Evolutionary conservation across 1,140 invertebrate genomes (phyloP).

Genomic region (Bradysia coprophila): DNA sequence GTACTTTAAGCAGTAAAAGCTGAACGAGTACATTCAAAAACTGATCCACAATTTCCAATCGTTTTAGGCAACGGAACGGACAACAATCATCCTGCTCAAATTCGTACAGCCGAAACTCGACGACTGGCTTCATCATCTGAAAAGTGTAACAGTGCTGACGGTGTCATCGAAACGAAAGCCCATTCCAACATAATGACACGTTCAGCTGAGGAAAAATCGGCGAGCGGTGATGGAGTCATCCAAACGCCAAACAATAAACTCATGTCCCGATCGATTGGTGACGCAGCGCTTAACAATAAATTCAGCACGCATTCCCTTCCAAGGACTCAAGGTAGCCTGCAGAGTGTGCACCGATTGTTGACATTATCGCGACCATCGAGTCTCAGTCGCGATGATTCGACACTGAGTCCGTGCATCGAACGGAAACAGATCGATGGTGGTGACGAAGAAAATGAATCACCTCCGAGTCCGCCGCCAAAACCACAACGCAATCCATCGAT

Average conservation of each 20-base stretch:
- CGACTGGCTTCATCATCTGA: too few relatives aligned
- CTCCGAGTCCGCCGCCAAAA: slow-evolving; percentile 45
- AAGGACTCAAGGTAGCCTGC: slow-evolving; percentile 15
- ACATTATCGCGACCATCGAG: slow-evolving; percentile 17
- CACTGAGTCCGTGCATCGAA: slow-evolving; percentile 28
- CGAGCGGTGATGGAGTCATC: slow-evolving; percentile 29
- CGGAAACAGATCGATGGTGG: slow-evolving; percentile 11
- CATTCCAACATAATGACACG: slow-evolving; percentile 14
- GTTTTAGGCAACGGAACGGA: too few relatives aligned
- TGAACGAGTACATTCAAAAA: too few relatives aligned
- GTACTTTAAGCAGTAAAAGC: too few relatives aligned
- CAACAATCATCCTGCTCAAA: too few relatives aligned
- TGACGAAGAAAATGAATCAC: slow-evolving; percentile 9
- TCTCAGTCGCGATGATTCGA: slow-evolving; percentile 28
- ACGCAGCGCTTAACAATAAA: slow-evolving; percentile 17
- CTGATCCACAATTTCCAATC: too few relatives aligned
- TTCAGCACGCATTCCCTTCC: slow-evolving; percentile 37
- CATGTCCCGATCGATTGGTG: slow-evolving; percentile 15
- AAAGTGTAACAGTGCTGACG: slow-evolving; percentile 39
- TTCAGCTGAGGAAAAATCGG: slow-evolving; percentile 19
- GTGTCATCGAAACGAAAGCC: slow-evolving; percentile 27
- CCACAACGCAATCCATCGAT: slow-evolving; percentile 39
- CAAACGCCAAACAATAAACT: slow-evolving; percentile 18
- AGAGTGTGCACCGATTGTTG: slow-evolving; percentile 6
- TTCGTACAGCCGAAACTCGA: too few relatives aligned